Conservation (phyloP, 1,140 invertebrate genomes). For the Amphibalanus amphitrite region DNA sequence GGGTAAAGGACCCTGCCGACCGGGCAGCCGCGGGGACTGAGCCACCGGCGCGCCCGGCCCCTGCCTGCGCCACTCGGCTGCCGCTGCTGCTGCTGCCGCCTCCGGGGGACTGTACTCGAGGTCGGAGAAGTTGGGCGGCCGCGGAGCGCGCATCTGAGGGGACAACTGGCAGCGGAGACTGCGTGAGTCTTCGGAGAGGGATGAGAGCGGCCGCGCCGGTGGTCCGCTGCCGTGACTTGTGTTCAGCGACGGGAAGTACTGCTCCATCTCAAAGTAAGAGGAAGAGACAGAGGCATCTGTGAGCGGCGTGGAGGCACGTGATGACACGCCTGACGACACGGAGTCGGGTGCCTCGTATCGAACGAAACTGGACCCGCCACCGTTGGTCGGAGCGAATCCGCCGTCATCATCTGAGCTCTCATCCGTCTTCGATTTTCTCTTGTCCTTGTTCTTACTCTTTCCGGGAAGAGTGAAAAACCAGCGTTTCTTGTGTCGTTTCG, state of each 20-base stretch:
- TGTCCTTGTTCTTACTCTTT: not conserved
- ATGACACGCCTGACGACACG: not conserved
- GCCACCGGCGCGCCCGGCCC: too few relatives aligned
- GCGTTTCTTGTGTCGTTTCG: not conserved
- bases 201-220: not conserved
- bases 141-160: not conserved
- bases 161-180: not conserved
- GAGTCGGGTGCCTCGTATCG: not conserved
- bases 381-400: not conserved
- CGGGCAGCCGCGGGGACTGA: too few relatives aligned
- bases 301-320: constrained; percentile 16
- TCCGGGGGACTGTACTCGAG: not conserved
- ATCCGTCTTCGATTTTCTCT: not conserved
- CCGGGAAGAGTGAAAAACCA: not conserved
- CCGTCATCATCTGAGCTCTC: not conserved
- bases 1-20: not conserved
- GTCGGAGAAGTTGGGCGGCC: not conserved
- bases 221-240: not conserved
- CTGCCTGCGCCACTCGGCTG: not conserved
- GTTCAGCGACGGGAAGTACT: constrained; percentile 4
- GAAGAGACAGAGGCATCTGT: constrained; percentile 7
- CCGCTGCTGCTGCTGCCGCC: not conserved
- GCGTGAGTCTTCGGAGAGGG: not conserved
- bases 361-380: not conserved
- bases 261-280: constrained; percentile 5